A percentile compares a stretch with the other conserved stretches of the same genome.
Evolutionary conservation across 2,113 vertebrate species (phyloP).

Genomic region (Ptilorrhoa leucosticta): DNA sequence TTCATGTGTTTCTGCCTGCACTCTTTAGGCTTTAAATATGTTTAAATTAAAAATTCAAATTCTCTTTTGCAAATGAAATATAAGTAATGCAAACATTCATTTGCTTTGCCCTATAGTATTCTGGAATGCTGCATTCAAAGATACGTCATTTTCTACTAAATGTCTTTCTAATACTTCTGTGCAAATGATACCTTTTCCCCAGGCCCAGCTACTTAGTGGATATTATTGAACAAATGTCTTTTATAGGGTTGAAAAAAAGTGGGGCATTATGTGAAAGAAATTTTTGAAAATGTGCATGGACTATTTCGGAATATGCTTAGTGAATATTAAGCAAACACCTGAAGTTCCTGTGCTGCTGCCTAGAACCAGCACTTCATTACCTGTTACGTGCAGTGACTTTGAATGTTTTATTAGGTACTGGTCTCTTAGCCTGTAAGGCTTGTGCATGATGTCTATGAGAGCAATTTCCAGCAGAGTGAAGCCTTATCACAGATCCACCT

Average conservation of each 20-base stretch:
- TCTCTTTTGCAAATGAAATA: background rate
- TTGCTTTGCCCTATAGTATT: constrained; percentile 12
- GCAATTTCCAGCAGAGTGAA: constrained; percentile 45
- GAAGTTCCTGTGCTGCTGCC: constrained; percentile 47
- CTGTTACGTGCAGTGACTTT: constrained; percentile 45
- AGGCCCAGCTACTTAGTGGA: constrained; percentile 52
- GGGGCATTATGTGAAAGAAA: constrained; percentile 28
- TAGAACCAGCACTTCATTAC: constrained; percentile 68
- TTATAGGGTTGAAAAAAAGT: constrained; percentile 49
- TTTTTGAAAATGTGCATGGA: constrained; percentile 45
- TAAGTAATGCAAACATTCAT: constrained; percentile 6
- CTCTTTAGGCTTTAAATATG: background rate
- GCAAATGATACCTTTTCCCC: constrained; percentile 38
- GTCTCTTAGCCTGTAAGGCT: constrained; percentile 59
- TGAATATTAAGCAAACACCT: constrained; percentile 70
- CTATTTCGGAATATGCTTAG: constrained; percentile 40
- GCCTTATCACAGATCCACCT: constrained; percentile 55
- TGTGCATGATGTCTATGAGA: constrained; percentile 27
- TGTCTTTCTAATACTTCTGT: constrained; percentile 48
- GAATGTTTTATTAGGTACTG: constrained; percentile 64
- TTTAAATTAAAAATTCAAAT: background rate
- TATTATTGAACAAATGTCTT: constrained; percentile 65
- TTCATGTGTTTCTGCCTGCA: background rate
- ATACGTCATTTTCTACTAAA: constrained; percentile 52
- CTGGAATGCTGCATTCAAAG: constrained; percentile 8